Evolutionary conservation across 2,888 invertebrate species (phyloP).

Genomic region (Megamerina dolium): DNA sequence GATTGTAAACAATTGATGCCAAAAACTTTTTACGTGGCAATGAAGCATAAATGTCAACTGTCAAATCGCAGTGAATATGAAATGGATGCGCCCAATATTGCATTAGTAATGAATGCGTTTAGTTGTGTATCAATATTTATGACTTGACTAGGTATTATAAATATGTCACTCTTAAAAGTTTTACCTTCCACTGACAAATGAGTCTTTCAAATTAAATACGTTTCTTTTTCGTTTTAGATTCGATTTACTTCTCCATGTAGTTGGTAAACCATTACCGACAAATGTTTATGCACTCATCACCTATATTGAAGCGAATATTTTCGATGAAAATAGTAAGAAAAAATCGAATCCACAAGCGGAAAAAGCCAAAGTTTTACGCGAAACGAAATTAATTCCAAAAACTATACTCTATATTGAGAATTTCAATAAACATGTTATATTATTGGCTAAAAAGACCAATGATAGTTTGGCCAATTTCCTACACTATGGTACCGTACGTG

Average conservation of each 20-base stretch:
- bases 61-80: too few relatives aligned
- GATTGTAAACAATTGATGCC: too few relatives aligned
- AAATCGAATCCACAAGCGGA: slow-evolving; percentile 47
- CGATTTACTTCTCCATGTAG: slow-evolving; percentile 51
- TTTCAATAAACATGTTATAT: slow-evolving; percentile 56
- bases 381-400: slow-evolving; percentile 58
- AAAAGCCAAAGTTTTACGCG: slow-evolving; percentile 54
- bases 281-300: slow-evolving; percentile 54
- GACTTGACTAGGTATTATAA: too few relatives aligned
- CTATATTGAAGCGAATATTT: slow-evolving; percentile 53
- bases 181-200: background rate
- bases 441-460: slow-evolving; percentile 56
- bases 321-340: slow-evolving; percentile 28
- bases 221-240: slow-evolving; percentile 44
- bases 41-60: too few relatives aligned
- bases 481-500: slow-evolving; percentile 57
- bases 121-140: too few relatives aligned
- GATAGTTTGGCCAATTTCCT: slow-evolving; percentile 52
- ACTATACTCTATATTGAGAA: slow-evolving; percentile 59
- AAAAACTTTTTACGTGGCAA: too few relatives aligned
- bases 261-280: slow-evolving; percentile 54
- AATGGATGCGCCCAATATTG: too few relatives aligned
- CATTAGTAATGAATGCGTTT: too few relatives aligned
- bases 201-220: background rate
- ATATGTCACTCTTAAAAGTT: too few relatives aligned